Evolutionary conservation across 2,113 vertebrate species (phyloP).

Genomic region (Phrynosoma blainvillii): DNA sequence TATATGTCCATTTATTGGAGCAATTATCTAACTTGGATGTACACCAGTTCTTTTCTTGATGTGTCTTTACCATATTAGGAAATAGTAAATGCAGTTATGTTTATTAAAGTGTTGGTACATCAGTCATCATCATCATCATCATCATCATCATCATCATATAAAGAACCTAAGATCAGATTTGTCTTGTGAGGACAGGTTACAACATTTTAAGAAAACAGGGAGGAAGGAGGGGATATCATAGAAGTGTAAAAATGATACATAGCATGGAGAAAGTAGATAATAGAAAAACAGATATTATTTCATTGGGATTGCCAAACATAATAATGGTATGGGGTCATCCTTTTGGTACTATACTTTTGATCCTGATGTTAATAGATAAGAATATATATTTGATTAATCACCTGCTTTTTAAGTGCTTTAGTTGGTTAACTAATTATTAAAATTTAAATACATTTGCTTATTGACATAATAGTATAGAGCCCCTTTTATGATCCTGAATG

Average conservation of each 20-base stretch:
- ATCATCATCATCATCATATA: background rate
- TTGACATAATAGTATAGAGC: background rate
- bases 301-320: background rate
- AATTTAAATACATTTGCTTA: background rate
- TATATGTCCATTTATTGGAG: background rate
- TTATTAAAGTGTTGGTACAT: background rate
- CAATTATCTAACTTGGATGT: background rate
- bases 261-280: background rate
- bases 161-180: background rate
- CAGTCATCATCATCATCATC: background rate
- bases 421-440: background rate
- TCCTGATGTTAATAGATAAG: background rate
- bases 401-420: background rate
- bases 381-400: background rate
- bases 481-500: background rate
- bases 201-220: background rate
- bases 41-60: background rate
- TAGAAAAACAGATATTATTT: background rate
- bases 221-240: background rate
- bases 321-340: background rate
- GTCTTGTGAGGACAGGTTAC: no score
- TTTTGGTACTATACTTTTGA: background rate
- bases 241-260: background rate
- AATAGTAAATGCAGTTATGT: background rate
- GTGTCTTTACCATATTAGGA: background rate